Evolutionary conservation across 1,140 invertebrate species (phyloP).

Genomic region (Drosophila kurseongensis): DNA sequence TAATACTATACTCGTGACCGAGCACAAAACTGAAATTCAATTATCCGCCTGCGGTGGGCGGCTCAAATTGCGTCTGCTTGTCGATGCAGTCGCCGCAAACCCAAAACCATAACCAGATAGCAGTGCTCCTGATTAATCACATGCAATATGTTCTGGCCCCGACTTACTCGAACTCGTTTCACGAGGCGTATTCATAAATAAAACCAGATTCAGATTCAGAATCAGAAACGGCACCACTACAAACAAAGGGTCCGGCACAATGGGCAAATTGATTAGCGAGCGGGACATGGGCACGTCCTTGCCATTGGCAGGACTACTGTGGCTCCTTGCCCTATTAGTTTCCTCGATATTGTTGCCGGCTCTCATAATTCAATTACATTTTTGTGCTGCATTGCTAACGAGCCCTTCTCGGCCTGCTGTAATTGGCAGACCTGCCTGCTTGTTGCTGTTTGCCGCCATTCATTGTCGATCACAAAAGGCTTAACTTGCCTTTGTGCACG

Average conservation of each 20-base stretch:
- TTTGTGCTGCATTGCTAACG: slow-evolving; percentile 46
- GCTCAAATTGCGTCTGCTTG: slow-evolving; percentile 48
- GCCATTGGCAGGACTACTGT: slow-evolving; percentile 26
- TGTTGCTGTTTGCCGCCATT: slow-evolving; percentile 15
- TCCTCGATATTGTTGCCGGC: slow-evolving; percentile 34
- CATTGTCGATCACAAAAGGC: slow-evolving; percentile 66
- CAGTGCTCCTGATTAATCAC: slow-evolving; percentile 71
- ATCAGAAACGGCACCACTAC: not conserved
- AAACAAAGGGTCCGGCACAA: slow-evolving; percentile 47
- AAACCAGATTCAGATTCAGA: slow-evolving; percentile 25
- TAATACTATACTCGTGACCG: slow-evolving; percentile 8
- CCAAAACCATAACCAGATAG: slow-evolving; percentile 37
- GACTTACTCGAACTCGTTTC: slow-evolving; percentile 21
- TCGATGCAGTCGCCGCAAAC: slow-evolving; percentile 56
- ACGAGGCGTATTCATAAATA: slow-evolving; percentile 63
- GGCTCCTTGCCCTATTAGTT: slow-evolving; percentile 34
- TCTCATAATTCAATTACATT: slow-evolving; percentile 69
- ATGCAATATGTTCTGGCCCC: slow-evolving; percentile 65
- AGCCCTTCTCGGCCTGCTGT: slow-evolving; percentile 32
- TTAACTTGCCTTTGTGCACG: slow-evolving; percentile 52
- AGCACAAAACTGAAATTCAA: slow-evolving; percentile 57
- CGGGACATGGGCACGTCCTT: slow-evolving; percentile 41
- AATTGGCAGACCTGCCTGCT: slow-evolving; percentile 50
- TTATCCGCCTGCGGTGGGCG: slow-evolving; percentile 47
- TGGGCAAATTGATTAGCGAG: slow-evolving; percentile 58